Conservation (phyloP, 2,113 vertebrate species). For the Caranx ignobilis region DNA sequence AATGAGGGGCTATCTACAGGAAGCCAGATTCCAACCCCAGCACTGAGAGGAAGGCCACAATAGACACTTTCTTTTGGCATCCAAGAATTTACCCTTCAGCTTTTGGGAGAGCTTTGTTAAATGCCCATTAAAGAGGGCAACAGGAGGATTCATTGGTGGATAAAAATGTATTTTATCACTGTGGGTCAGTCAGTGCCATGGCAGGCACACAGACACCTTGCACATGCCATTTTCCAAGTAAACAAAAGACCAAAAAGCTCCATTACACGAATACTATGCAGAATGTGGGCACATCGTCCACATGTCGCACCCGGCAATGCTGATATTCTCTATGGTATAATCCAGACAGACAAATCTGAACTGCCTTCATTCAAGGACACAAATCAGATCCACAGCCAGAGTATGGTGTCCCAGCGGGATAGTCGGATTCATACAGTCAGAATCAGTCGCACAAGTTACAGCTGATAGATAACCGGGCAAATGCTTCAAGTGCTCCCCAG, state of each 20-base stretch:
- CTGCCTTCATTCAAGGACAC: constrained; percentile 15
- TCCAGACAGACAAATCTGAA: constrained; percentile 40
- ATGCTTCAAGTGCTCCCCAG: constrained; percentile 48
- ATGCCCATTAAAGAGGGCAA: constrained; percentile 3
- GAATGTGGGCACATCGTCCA: constrained; percentile 30
- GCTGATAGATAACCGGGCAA: constrained; percentile 41
- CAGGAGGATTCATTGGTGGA: constrained; percentile 31
- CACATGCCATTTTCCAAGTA: background rate
- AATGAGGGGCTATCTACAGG: constrained; percentile 91
- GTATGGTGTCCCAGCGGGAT: constrained; percentile 20
- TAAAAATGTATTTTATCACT: constrained; percentile 45
- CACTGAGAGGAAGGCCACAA: constrained; percentile 88
- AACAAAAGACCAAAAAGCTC: constrained; percentile 8
- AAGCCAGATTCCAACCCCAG: constrained; percentile 86
- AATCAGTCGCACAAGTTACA: constrained; percentile 28
- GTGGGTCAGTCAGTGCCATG: constrained; percentile 8
- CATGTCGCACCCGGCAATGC: constrained; percentile 10
- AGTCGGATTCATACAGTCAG: constrained; percentile 41
- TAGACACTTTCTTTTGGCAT: constrained; percentile 90
- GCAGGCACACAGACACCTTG: background rate
- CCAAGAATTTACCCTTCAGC: constrained; percentile 89
- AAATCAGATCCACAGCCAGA: constrained; percentile 51
- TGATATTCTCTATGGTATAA: constrained; percentile 14
- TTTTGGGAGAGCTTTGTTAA: constrained; percentile 85
- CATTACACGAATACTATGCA: constrained; percentile 8